Percentiles rank a stretch among this genome's conserved stretches.
These are phyloP conservation scores for Catotricha subobsoleta DNA, from an alignment of 2,888 invertebrate species.

Conservation along the genomic window DNA sequence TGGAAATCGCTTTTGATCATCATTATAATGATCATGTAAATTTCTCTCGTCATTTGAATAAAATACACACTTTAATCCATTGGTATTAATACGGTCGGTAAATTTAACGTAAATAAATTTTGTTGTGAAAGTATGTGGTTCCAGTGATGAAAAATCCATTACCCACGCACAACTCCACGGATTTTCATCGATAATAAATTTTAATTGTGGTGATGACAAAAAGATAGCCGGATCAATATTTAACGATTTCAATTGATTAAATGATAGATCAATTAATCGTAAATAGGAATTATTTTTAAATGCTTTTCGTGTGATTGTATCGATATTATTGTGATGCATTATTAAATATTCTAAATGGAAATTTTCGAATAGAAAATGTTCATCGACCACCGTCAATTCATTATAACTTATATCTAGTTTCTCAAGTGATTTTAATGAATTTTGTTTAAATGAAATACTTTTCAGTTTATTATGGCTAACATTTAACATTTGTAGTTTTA, in stretches of 20 bases:
- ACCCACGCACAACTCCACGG: neutral
- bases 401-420: neutral
- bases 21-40: neutral
- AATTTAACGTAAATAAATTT: neutral
- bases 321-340: neutral
- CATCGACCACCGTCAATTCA: neutral
- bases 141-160: neutral
- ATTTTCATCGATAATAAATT: neutral
- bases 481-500: neutral
- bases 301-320: neutral
- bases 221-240: neutral
- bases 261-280: neutral
- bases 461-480: neutral
- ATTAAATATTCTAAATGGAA: conserved; percentile 1
- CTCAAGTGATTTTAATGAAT: neutral
- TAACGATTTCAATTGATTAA: neutral
- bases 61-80: neutral
- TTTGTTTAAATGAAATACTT: neutral
- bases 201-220: neutral
- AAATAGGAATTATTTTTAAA: neutral
- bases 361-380: neutral
- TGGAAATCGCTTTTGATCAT: neutral
- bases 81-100: neutral
- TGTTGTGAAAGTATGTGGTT: neutral
- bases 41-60: neutral